phyloP scores from a whole-genome alignment of 2,113 vertebrate species.

The Paratilapia polleni region DNA sequence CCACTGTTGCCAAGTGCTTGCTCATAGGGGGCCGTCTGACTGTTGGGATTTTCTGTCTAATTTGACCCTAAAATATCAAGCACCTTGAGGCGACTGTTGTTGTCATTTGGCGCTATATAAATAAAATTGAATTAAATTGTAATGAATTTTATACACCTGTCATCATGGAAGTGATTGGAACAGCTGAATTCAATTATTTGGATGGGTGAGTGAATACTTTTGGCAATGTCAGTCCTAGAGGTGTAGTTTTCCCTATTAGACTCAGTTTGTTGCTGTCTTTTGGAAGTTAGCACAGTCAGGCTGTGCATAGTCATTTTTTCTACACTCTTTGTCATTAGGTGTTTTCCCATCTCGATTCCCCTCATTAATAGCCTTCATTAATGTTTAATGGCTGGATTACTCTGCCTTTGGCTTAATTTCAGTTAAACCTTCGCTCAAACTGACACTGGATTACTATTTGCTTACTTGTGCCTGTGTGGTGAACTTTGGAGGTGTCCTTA shows the following conservation, averaged over 20 bases:
- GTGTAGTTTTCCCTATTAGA: not conserved
- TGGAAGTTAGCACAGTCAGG: conserved; percentile 10
- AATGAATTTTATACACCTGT: too few relatives aligned
- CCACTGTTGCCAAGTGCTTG: too few relatives aligned
- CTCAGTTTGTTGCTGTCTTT: not conserved
- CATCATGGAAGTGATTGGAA: too few relatives aligned
- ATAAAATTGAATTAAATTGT: too few relatives aligned
- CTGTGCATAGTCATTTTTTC: conserved; percentile 13
- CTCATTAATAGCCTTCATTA: conserved; percentile 61
- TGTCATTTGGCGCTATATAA: too few relatives aligned
- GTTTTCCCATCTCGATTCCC: conserved; percentile 39
- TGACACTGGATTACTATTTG: conserved; percentile 41
- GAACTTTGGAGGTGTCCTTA: conserved; percentile 41
- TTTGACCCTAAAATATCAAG: too few relatives aligned
- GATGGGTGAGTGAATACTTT: too few relatives aligned
- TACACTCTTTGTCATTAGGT: conserved; percentile 32
- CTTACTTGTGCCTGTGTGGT: conserved; percentile 10
- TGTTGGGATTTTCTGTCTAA: too few relatives aligned
- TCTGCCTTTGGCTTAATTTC: conserved; percentile 45
- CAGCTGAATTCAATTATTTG: too few relatives aligned
- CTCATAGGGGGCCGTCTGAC: too few relatives aligned
- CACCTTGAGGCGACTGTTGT: too few relatives aligned
- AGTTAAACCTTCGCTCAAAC: conserved; percentile 50
- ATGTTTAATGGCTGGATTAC: conserved; percentile 62
- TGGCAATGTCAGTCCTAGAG: not conserved